Conservation (phyloP, 1,140 invertebrate genomes). For the Macrocentrus cingulum region DNA sequence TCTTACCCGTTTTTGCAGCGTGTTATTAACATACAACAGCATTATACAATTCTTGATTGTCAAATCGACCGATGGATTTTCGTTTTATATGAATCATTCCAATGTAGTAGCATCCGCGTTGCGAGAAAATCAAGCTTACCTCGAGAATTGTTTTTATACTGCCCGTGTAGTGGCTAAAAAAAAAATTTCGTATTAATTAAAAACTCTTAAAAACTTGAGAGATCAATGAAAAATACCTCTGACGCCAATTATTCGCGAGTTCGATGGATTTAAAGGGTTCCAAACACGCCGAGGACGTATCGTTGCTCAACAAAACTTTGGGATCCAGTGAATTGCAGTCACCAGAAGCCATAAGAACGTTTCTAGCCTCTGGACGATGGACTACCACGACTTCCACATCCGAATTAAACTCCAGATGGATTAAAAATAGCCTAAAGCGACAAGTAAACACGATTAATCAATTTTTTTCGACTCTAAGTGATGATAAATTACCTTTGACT, state of each 20-base stretch:
- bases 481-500: constrained; percentile 47
- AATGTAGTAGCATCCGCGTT: constrained; percentile 39
- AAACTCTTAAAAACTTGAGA: constrained; percentile 1
- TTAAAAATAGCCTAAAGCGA: constrained; percentile 45
- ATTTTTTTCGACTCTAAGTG: not conserved
- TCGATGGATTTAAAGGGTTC: too few species aligned
- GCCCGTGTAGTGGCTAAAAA: constrained; percentile 42
- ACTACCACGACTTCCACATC: constrained; percentile 44
- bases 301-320: constrained; percentile 40
- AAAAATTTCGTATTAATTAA: constrained; percentile 19
- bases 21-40: too few species aligned
- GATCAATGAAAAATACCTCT: not conserved
- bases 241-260: not conserved
- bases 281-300: too few species aligned
- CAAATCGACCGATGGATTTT: too few species aligned
- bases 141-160: constrained; percentile 44
- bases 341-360: not conserved
- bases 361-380: constrained; percentile 30
- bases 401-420: constrained; percentile 40
- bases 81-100: constrained; percentile 45
- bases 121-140: constrained; percentile 43
- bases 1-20: too few species aligned
- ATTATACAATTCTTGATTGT: too few species aligned
- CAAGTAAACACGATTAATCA: constrained; percentile 4
- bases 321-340: not conserved